Conservation (phyloP, 64 coral and sea anemone species). For the Porites australiensis region DNA sequence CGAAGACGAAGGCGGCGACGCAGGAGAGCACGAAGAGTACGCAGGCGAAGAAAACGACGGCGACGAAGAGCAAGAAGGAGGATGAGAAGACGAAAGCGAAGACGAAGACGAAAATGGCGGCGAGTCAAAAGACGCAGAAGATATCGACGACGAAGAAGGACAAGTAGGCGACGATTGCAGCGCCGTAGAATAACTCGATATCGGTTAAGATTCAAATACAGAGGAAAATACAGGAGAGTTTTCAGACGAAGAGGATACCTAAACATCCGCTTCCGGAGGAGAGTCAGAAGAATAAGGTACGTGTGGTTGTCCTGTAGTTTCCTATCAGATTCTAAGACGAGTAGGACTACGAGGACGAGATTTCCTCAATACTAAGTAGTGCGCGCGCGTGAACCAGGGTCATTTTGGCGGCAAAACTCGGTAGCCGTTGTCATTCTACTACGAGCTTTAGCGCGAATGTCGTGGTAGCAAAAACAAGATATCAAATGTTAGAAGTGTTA, state of each 20-base stretch:
- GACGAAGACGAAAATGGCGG: not conserved
- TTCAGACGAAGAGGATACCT: constrained; percentile 6
- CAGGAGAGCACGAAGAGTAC: not conserved
- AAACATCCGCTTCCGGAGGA: not conserved
- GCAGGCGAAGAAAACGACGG: constrained; percentile 22
- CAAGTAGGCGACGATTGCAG: not conserved
- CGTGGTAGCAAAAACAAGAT: too few species aligned
- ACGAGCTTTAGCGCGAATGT: too few species aligned
- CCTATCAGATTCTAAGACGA: too few species aligned
- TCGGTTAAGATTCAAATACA: not conserved
- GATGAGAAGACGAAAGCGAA: constrained; percentile 13
- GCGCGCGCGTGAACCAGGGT: too few species aligned
- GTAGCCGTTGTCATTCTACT: too few species aligned
- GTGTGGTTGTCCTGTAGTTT: not conserved
- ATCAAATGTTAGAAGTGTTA: too few species aligned
- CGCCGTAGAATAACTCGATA: not conserved
- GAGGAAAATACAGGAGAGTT: not conserved
- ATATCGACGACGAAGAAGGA: not conserved
- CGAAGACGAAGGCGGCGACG: constrained; percentile 3
- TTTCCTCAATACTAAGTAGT: too few species aligned
- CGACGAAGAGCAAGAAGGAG: not conserved
- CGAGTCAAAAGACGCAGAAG: not conserved
- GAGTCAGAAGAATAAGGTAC: constrained; percentile 23
- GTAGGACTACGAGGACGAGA: too few species aligned
- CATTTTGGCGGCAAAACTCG: too few species aligned